These are phyloP conservation scores for Telmatochromis sp. DNA, from an alignment of 2,113 vertebrate species.

Conservation along the genomic window DNA sequence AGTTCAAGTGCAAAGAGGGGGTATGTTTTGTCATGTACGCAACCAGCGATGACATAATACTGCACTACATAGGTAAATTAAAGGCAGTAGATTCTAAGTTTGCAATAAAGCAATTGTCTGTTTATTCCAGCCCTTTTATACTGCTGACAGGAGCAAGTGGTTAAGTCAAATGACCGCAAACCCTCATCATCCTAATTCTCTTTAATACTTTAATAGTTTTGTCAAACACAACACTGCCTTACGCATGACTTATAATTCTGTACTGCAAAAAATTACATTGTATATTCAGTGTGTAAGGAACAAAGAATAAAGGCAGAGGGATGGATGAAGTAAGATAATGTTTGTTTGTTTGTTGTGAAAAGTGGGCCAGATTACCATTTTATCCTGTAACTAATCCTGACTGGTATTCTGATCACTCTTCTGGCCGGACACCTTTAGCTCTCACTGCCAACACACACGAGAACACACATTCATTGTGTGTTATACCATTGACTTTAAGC, in stretches of 20 bases:
- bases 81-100: neutral
- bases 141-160: neutral
- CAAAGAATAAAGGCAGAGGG: neutral
- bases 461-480: neutral
- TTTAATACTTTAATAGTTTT: neutral
- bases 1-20: neutral
- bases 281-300: neutral
- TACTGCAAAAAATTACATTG: neutral
- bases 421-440: conserved; percentile 7
- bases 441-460: neutral
- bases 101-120: neutral
- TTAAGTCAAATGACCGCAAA: neutral
- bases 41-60: neutral
- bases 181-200: neutral
- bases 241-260: neutral
- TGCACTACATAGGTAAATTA: neutral
- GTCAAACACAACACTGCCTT: neutral
- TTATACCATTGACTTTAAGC: neutral
- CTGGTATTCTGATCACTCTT: conserved; percentile 55
- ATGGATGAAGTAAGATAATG: neutral
- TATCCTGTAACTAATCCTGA: conserved; percentile 42
- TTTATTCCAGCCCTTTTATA: neutral
- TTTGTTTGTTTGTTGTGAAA: conserved; percentile 24
- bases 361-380: conserved; percentile 19
- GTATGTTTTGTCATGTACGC: neutral